phyloP scores from a whole-genome alignment of 2,797 vertebrate genomes.

The Mus minutoides region DNA sequence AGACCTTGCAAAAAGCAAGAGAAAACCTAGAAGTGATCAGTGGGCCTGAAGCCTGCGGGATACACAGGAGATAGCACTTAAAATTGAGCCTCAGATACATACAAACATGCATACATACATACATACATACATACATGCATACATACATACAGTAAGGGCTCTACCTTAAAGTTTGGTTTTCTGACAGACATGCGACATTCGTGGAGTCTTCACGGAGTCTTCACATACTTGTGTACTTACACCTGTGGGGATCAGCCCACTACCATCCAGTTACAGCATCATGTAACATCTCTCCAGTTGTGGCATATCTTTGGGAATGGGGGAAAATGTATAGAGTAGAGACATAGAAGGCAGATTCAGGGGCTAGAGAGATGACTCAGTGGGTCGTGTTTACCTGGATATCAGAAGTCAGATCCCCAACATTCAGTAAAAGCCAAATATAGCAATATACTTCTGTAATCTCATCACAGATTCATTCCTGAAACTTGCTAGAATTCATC shows the following conservation, averaged over 20 bases:
- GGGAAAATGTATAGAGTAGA: background rate
- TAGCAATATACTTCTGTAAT: background rate
- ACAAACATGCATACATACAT: too few species aligned
- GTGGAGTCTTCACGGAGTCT: background rate
- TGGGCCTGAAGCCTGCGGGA: background rate
- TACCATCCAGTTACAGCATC: background rate
- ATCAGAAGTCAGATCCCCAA: background rate
- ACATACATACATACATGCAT: too few species aligned
- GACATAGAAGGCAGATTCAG: background rate
- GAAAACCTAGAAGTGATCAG: background rate
- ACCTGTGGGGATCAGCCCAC: background rate
- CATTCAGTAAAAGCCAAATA: background rate
- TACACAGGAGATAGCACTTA: background rate
- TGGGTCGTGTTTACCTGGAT: background rate
- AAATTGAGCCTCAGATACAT: background rate
- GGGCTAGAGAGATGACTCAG: background rate
- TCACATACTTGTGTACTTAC: background rate
- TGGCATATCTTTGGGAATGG: background rate
- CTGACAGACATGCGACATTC: background rate
- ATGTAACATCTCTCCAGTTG: background rate
- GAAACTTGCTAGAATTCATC: background rate
- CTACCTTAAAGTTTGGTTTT: background rate
- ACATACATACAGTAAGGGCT: background rate
- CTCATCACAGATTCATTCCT: background rate
- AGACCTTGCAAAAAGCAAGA: background rate